These are phyloP conservation scores for Cephalopholis sonnerati DNA, from an alignment of 2,113 vertebrate species.

Conservation along the genomic window DNA sequence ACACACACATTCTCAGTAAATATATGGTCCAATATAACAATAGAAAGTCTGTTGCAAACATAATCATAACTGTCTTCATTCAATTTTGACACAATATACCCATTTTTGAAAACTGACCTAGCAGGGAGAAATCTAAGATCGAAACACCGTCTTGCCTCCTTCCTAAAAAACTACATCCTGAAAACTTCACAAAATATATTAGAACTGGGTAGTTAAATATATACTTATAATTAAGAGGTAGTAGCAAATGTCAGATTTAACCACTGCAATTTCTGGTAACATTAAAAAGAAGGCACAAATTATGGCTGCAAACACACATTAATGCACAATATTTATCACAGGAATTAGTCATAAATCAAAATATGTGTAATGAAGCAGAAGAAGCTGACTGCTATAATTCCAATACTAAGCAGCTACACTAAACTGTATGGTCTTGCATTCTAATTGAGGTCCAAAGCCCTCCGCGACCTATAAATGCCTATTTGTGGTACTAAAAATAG, in stretches of 20 bases:
- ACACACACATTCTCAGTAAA: background rate
- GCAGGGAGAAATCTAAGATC: background rate
- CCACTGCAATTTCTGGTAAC: background rate
- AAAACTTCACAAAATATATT: background rate
- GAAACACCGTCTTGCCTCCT: background rate
- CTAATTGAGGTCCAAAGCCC: too few species aligned
- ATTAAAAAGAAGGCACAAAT: background rate
- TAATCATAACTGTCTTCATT: background rate
- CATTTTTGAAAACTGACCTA: background rate
- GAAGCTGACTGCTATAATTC: background rate
- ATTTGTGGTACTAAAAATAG: background rate
- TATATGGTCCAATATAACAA: too few species aligned
- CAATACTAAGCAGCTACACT: background rate
- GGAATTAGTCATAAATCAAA: background rate
- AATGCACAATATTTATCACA: background rate
- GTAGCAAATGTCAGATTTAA: background rate
- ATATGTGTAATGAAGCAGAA: background rate
- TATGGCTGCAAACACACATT: background rate
- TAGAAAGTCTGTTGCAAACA: background rate
- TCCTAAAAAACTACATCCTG: background rate
- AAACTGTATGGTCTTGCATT: background rate
- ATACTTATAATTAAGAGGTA: background rate
- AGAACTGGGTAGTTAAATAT: background rate
- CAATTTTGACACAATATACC: background rate
- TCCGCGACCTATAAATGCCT: background rate